Evolutionary conservation across 2,888 invertebrate genomes (phyloP).

Genomic region (Microctonus brassicae): DNA sequence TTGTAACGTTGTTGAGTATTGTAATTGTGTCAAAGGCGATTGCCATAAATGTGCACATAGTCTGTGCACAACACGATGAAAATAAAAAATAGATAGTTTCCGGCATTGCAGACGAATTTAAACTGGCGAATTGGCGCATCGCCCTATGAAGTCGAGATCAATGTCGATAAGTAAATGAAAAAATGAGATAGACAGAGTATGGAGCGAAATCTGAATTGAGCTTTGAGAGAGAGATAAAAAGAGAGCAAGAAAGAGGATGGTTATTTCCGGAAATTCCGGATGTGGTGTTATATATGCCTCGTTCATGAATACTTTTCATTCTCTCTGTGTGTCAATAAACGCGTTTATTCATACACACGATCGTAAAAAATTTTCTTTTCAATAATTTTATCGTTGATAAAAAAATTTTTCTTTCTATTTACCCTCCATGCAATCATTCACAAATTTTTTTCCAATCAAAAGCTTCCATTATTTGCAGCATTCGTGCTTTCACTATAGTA

Average conservation of each 20-base stretch:
- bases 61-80: no score
- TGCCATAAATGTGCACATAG: no score
- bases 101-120: slow-evolving; percentile 36
- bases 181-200: background rate
- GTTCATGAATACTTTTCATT: background rate
- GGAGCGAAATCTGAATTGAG: no score
- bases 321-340: background rate
- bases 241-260: no score
- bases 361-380: no score
- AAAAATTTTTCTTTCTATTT: background rate
- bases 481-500: background rate
- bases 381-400: no score
- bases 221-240: no score
- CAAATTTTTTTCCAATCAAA: no score
- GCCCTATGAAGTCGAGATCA: slow-evolving; percentile 25
- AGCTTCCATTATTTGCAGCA: background rate
- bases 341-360: background rate
- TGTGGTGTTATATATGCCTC: background rate
- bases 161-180: slow-evolving; percentile 14
- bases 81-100: no score
- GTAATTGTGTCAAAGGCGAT: no score
- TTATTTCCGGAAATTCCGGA: background rate
- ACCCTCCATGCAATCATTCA: background rate
- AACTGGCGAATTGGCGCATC: slow-evolving; percentile 29
- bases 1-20: no score